Base-by-base conservation (phyloP, 2,888 invertebrate species). In the Coremacera marginata region DNA sequence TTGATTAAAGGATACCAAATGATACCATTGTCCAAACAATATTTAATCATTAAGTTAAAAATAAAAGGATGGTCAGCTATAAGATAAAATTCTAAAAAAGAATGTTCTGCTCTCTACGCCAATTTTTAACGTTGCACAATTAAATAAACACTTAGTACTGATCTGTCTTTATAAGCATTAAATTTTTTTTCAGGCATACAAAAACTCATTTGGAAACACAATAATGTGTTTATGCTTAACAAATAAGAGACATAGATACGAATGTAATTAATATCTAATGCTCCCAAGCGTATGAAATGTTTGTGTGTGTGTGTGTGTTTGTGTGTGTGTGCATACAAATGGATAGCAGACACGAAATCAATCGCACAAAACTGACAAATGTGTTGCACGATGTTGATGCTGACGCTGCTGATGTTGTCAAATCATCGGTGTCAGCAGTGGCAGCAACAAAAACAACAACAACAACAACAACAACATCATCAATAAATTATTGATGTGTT, bases 401-500 rank as follows among this genome's bases (percentile, higher is more conserved):
- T 57, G 71, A 37, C 57, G 52, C 34, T 72, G 44, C 60, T 72
- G 60, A 44, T 62, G 72, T 37, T 72, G 62, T 62, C 49, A 71
- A 57, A 71, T 71, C 62, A 62, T 27, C 62, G 44, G 25, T 62
- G 16, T 44, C 22, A 7, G 16, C 60, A 22, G 25, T 51, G 49
- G n/a, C 22, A 25, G 51, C 71, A 60, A 14, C 71, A 55, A 44
- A n/a, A 55, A 14, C 55, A 55, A 19, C 70, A 55, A 34, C 68
- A 52, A 3, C 52, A 49, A 25, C 70, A 27, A 27, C 70, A 70
- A 52, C 49, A 44, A 3, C 51, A 44, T 22, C 68, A 51, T 51
- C 57, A 60, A 71, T 71, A 60, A 71, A 71, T 71, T 57, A 71
- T 22, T 71, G 44, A 44, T 31, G 37, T 57, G 71, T 34, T 37